Evolutionary conservation across 2,113 vertebrate genomes (phyloP), one percentile per base, ranked within the genome.

Genomic region (Phalacrocorax pelagicus): DNA sequence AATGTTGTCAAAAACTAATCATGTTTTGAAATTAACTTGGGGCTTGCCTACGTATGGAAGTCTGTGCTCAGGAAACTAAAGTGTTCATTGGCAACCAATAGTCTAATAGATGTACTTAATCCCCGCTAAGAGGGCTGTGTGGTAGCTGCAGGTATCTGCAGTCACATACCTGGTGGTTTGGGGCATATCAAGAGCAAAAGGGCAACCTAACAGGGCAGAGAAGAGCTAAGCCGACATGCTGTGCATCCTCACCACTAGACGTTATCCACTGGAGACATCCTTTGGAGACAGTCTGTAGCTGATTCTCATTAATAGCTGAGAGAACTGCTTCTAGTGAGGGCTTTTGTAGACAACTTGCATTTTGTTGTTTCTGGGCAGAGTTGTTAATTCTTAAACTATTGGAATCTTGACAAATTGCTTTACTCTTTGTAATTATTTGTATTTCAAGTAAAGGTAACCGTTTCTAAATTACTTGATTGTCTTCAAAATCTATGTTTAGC

Each of bases 1-100:
- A 94, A 96, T 94, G 62, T 96, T 97, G 94, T 97, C 87, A 95
- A 72, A 97, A 95, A 91, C 88, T 97, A 97, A 97, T 97, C 96
- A 96, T 92, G 81, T 91, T 88, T 96, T 79, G 87, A 97, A 97
- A 98, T 94, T 96, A 97, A 97, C 88, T 93, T 89, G 54, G 42
- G 85, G 85, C 92, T 93, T 88, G 74, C 79, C 85, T 92, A 38
- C 0, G 1, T 65, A 15, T 32, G 78, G 59, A 94, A 93, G 46
- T 49, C 58, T 95, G 85, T 73, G 67, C 70, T 95, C 55, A 59
- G 92, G 78, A 92, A 93, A 49, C 34, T 15, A 23, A 88, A 88
- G n/a, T 2, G 4, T 78, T 88, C 72, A 52, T 81, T 82, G 90
- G 58, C 66, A 88, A 62, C 11, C 62, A 69, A 15, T 26, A 63